phyloP scores from a whole-genome alignment of 2,888 invertebrate species.

The Trissoscelio sp. region DNA sequence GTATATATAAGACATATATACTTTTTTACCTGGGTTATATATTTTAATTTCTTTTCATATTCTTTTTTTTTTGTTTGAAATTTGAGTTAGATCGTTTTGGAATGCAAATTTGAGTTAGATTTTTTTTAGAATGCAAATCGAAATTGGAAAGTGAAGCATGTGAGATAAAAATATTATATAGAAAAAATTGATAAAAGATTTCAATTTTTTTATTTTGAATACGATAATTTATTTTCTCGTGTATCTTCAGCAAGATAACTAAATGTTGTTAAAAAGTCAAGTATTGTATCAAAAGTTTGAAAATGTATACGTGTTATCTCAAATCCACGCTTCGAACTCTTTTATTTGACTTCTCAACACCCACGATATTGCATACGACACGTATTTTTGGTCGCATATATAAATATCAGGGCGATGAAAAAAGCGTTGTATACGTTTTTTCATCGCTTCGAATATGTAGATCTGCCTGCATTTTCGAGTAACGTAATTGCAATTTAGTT shows the following conservation, averaged over 20 bases:
- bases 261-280: not conserved
- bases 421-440: constrained; percentile 6
- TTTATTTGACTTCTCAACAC: constrained; percentile 30
- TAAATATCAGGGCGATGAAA: constrained; percentile 23
- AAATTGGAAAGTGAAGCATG: too few species aligned
- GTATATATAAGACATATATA: too few species aligned
- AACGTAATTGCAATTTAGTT: not conserved
- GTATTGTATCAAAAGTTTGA: not conserved
- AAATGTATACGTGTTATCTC: not conserved
- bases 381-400: constrained; percentile 27
- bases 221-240: too few species aligned
- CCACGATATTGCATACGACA: constrained; percentile 35
- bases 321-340: not conserved
- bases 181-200: too few species aligned
- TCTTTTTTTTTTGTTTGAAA: too few species aligned
- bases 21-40: too few species aligned
- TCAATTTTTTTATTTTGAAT: too few species aligned
- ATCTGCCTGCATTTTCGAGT: not conserved
- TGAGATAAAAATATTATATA: too few species aligned
- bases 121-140: too few species aligned
- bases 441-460: not conserved
- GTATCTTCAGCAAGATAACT: not conserved
- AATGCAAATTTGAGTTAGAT: too few species aligned
- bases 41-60: too few species aligned
- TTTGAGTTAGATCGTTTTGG: too few species aligned